phyloP scores from a whole-genome alignment of 2,888 invertebrate species.

The Chesias legatella region DNA sequence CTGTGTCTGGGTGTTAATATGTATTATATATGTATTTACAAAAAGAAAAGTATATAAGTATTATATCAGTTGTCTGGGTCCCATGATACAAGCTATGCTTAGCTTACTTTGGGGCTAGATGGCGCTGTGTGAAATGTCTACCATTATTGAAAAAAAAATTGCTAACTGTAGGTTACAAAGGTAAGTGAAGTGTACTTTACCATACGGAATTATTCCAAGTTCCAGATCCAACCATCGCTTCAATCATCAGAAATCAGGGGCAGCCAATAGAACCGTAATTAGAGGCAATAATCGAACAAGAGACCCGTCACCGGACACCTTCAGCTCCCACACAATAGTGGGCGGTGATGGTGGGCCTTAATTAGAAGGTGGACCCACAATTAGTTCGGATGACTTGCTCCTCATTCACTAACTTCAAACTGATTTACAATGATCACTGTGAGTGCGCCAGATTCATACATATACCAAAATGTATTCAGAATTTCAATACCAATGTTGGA shows the following conservation, averaged over 20 bases:
- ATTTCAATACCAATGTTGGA: not conserved
- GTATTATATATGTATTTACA: too few relatives aligned
- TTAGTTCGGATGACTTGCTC: constrained; percentile 18
- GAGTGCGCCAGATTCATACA: not conserved
- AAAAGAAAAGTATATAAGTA: too few relatives aligned
- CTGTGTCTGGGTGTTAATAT: too few relatives aligned
- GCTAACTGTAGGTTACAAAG: too few relatives aligned
- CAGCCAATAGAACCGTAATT: constrained; percentile 2
- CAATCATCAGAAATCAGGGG: not conserved
- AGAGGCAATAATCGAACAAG: constrained; percentile 10
- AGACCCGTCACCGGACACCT: not conserved
- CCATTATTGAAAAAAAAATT: too few relatives aligned
- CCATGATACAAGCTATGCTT: too few relatives aligned
- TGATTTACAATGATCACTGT: constrained; percentile 4
- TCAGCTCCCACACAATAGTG: constrained; percentile 7
- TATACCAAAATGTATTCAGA: not conserved
- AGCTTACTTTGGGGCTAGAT: too few relatives aligned
- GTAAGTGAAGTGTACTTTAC: too few relatives aligned
- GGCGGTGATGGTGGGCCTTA: constrained; percentile 1
- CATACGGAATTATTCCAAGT: too few relatives aligned
- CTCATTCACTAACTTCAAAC: constrained; percentile 1
- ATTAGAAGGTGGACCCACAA: constrained; percentile 1
- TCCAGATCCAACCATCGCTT: not conserved
- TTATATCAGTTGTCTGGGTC: too few relatives aligned
- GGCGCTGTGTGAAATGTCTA: too few relatives aligned